Evolutionary conservation across 2,797 vertebrate species (phyloP), one percentile per base, ranked within the genome.

Genomic region (Acrossocheilus fasciatus): DNA sequence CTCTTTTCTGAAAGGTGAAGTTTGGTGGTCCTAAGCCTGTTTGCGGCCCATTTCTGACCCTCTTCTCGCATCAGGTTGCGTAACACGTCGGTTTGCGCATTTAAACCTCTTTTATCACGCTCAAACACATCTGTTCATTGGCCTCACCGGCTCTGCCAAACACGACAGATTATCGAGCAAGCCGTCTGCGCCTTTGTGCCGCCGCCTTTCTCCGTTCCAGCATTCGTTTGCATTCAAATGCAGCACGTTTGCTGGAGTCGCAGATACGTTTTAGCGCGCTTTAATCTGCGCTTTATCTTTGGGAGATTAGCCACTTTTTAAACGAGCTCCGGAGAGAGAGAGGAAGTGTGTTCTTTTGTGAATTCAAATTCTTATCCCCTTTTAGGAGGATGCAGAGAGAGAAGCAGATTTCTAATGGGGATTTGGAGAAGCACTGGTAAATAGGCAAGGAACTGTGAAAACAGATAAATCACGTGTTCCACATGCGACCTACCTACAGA

Each of bases 51-150:
- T 26, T 78, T 81, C 70, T 52, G 81, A 84, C 84, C 64, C 57
- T 84, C 76, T 41, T 74, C 72, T 73, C 76, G 12, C 34, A 23
- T 76, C n/a, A 45, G n/a, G 9, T 88, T 88, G 70, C 54, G 43
- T 82, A 88, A 74, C 59, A 6, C 23, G 59, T 72, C 41, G 59
- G 59, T 89, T 88, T 17, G 54, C 64, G 76, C 90, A 87, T 91
- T 90, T 84, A 89, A 85, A 81, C 88, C 86, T 87, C 66, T 91
- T 93, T 96, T 96, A 96, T 95, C 95, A 90, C 93, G 91, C 93
- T 93, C 88, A 88, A 95, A 95, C 95, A 96, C 94, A 95, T 95
- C 95, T 93, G 92, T 91, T 87, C 83, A 90, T 91, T 92, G 77
- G 85, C 84, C 84, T 92, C 87, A 62, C 86, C 87, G 83, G 64